phyloP scores from a whole-genome alignment of 2,888 invertebrate species.

The Cheilosia soror region DNA sequence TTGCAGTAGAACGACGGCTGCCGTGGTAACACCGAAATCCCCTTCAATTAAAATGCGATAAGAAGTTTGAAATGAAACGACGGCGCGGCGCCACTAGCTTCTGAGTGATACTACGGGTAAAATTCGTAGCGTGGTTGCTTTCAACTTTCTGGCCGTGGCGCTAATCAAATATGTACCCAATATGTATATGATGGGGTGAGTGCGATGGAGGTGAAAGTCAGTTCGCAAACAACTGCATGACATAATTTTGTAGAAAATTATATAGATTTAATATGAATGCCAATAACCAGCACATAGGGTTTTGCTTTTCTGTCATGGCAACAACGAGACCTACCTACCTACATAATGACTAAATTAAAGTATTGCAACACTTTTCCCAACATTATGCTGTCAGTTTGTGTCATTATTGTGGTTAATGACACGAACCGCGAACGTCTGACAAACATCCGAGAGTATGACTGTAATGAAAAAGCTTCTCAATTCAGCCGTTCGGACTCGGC shows the following conservation, averaged over 20 bases:
- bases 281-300: not conserved
- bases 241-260: constrained; percentile 47
- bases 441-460: too few species aligned
- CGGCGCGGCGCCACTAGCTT: constrained; percentile 20
- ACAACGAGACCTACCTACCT: too few species aligned
- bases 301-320: not conserved
- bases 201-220: constrained; percentile 1
- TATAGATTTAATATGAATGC: constrained; percentile 36
- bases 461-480: too few species aligned
- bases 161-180: constrained; percentile 45
- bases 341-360: too few species aligned
- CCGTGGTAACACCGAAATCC: constrained; percentile 49
- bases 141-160: constrained; percentile 3
- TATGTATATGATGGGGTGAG: not conserved
- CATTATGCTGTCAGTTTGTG: too few species aligned
- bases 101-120: not conserved
- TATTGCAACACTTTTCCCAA: too few species aligned
- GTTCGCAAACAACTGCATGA: constrained; percentile 34
- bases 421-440: too few species aligned
- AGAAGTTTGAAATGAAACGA: constrained; percentile 39
- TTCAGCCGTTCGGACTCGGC: too few species aligned
- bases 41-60: constrained; percentile 58
- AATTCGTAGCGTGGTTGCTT: not conserved
- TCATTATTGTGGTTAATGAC: too few species aligned
- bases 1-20: constrained; percentile 27